Conservation (phyloP, 1,140 invertebrate species). For the Leptopilina boulardi region DNA sequence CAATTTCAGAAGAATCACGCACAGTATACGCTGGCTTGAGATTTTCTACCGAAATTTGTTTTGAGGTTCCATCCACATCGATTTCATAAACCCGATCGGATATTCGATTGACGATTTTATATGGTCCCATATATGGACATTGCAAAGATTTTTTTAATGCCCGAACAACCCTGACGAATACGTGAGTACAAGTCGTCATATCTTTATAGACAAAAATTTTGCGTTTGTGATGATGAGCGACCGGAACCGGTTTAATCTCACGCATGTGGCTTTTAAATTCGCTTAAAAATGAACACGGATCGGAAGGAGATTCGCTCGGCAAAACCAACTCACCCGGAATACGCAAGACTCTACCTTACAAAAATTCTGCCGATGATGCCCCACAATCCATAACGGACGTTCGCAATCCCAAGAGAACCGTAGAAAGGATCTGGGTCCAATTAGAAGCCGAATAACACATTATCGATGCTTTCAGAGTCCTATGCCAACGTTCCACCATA, state of each 20-base stretch:
- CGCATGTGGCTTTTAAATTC: not conserved
- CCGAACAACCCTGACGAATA: not conserved
- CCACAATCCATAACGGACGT: not conserved
- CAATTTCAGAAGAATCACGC: not conserved
- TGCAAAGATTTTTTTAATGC: not conserved
- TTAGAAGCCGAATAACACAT: not conserved
- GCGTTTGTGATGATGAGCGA: not conserved
- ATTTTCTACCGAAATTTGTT: not conserved
- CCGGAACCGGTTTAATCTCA: not conserved
- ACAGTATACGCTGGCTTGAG: conserved; percentile 7
- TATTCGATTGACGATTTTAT: not conserved
- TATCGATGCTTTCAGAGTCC: not conserved
- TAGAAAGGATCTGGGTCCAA: too few species aligned
- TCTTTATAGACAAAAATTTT: not conserved
- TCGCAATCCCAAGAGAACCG: conserved; percentile 36
- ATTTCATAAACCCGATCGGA: not conserved
- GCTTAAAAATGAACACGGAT: not conserved
- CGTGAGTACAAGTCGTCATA: not conserved
- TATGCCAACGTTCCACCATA: too few species aligned
- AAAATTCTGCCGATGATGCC: not conserved
- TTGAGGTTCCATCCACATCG: not conserved
- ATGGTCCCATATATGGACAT: not conserved
- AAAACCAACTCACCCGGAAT: not conserved
- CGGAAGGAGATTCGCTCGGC: not conserved
- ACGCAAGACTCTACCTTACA: not conserved